Evolutionary conservation across 2,888 invertebrate species (phyloP).

Genomic region (Scelioninae gen. 2): DNA sequence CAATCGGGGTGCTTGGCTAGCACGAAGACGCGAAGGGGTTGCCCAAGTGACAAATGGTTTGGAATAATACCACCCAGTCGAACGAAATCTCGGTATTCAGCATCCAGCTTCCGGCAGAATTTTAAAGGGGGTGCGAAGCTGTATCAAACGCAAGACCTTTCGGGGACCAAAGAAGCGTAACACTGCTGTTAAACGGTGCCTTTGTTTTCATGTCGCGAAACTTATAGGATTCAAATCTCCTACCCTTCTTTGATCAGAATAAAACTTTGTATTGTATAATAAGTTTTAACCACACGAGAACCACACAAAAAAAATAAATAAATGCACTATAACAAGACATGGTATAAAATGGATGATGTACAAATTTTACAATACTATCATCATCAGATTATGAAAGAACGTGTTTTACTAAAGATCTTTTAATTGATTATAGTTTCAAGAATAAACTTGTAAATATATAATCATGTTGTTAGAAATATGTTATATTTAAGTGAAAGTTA

Average conservation of each 20-base stretch:
- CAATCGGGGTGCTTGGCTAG: slow-evolving; percentile 48
- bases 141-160: slow-evolving; percentile 40
- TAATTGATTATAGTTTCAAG: no score
- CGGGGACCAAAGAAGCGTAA: slow-evolving; percentile 61
- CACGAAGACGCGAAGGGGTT: slow-evolving; percentile 71
- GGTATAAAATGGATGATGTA: no score
- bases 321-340: no score
- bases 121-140: slow-evolving; percentile 50
- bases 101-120: slow-evolving; percentile 61
- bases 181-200: slow-evolving; percentile 71
- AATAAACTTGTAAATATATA: no score
- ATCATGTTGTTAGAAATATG: no score
- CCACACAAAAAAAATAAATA: no score
- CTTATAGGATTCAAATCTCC: slow-evolving; percentile 37
- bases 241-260: slow-evolving; percentile 17
- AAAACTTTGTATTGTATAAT: no score
- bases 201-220: slow-evolving; percentile 64
- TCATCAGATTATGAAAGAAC: no score
- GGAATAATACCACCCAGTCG: slow-evolving; percentile 74
- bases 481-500: no score
- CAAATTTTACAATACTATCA: no score
- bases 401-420: no score
- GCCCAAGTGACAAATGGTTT: slow-evolving; percentile 75
- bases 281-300: no score
- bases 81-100: slow-evolving; percentile 66